A percentile compares a stretch with the other conserved stretches of the same genome.
Evolutionary conservation across 2,888 invertebrate species (phyloP).

Genomic region (Callyntrura guangdongensis): DNA sequence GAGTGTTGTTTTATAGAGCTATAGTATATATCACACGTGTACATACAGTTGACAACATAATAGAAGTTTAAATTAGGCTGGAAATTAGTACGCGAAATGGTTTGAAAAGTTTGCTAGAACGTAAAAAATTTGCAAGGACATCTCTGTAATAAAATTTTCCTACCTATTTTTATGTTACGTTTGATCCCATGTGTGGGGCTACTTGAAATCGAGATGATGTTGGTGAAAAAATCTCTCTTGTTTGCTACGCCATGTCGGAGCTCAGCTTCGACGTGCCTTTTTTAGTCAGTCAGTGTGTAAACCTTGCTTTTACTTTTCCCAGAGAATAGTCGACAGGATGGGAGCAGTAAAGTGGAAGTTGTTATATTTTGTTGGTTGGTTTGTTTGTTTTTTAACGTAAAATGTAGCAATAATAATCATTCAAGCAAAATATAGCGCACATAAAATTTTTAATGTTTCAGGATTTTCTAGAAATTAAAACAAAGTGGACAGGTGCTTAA

Average conservation of each 20-base stretch:
- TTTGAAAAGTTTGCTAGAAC: background rate
- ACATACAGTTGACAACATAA: no score
- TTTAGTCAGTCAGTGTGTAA: slow-evolving; percentile 33
- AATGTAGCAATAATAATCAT: slow-evolving; percentile 18
- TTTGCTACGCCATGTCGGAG: background rate
- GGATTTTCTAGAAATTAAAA: background rate
- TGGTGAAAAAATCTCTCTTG: background rate
- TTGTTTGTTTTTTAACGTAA: background rate
- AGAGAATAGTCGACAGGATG: background rate
- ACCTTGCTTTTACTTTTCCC: slow-evolving; percentile 4
- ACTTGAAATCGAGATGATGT: background rate
- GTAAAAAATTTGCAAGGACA: background rate
- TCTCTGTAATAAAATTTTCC: background rate
- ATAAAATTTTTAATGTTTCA: slow-evolving; percentile 22
- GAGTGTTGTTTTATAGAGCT: background rate
- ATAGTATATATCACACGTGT: background rate
- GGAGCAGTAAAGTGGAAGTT: background rate
- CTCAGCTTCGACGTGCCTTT: background rate
- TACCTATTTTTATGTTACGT: slow-evolving; percentile 7
- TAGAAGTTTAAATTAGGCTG: no score
- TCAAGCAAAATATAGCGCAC: background rate
- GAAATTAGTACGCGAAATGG: background rate
- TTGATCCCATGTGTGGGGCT: background rate
- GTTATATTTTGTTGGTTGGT: background rate
- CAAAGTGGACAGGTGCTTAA: background rate